These are phyloP conservation scores for Drosophila seguyi DNA, from an alignment of 1,140 invertebrate species.

Conservation along the genomic window DNA sequence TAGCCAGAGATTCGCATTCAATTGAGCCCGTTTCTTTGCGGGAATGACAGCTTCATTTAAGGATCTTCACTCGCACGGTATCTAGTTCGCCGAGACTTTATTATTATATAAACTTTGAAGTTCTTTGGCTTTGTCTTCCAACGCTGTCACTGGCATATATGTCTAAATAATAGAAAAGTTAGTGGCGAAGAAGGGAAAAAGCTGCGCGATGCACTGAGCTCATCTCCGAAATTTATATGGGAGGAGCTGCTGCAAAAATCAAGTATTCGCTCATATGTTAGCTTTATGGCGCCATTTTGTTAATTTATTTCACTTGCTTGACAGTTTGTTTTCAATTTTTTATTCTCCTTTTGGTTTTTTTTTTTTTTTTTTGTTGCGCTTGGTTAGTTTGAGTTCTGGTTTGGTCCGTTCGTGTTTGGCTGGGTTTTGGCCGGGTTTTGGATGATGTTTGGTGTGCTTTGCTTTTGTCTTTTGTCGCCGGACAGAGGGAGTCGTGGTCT, in stretches of 20 bases:
- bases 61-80: slow-evolving; percentile 16
- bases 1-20: slow-evolving; percentile 31
- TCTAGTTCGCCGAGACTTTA: slow-evolving; percentile 19
- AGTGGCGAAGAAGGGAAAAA: slow-evolving; percentile 47
- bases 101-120: slow-evolving; percentile 13
- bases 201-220: slow-evolving; percentile 28
- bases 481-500: slow-evolving; percentile 11
- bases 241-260: slow-evolving; percentile 60
- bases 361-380: no score
- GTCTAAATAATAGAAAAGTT: slow-evolving; percentile 82
- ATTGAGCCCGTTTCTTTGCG: background rate
- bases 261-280: slow-evolving; percentile 79
- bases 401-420: slow-evolving; percentile 1
- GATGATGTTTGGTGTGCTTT: slow-evolving; percentile 26
- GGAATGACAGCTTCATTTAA: background rate
- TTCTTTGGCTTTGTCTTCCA: slow-evolving; percentile 46
- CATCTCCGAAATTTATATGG: slow-evolving; percentile 59
- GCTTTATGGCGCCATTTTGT: slow-evolving; percentile 81
- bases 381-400: slow-evolving; percentile 43
- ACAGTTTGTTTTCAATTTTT: slow-evolving; percentile 75
- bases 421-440: slow-evolving; percentile 9
- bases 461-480: slow-evolving; percentile 62
- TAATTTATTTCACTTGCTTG: slow-evolving; percentile 83
- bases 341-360: slow-evolving; percentile 29
- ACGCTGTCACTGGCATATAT: slow-evolving; percentile 70